Evolutionary conservation across 2,113 vertebrate species (phyloP).

Genomic region (Melierax canorus): DNA sequence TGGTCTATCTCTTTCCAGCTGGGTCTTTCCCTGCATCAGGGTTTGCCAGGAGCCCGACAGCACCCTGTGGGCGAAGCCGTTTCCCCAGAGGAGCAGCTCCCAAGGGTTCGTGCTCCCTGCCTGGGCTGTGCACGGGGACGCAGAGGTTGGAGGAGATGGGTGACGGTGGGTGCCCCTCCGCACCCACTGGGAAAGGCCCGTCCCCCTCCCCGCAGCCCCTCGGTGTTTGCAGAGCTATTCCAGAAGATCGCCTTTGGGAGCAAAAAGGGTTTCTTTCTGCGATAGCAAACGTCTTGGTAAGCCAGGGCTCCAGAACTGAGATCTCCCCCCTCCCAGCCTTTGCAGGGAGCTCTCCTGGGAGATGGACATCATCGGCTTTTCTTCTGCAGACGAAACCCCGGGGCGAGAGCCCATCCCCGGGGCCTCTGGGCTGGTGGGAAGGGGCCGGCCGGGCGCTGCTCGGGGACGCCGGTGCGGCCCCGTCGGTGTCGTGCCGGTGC

Average conservation of each 20-base stretch:
- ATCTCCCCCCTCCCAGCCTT: background rate
- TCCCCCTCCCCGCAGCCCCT: background rate
- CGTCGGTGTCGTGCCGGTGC: constrained; percentile 16
- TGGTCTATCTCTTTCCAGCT: background rate
- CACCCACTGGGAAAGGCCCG: accelerated
- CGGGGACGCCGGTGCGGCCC: background rate
- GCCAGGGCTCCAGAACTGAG: background rate
- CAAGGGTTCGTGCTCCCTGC: background rate
- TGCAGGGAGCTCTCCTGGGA: background rate
- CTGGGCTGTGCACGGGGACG: background rate
- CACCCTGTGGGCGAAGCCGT: accelerated
- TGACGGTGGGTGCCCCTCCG: background rate
- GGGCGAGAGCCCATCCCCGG: too few relatives aligned
- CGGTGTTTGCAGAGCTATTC: background rate
- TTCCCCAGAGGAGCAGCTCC: background rate
- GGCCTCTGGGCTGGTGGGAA: background rate
- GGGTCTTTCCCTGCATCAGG: background rate
- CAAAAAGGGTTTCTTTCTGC: background rate
- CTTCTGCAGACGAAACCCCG: background rate
- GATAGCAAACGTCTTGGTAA: background rate
- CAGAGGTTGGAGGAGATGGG: background rate
- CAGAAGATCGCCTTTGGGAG: background rate
- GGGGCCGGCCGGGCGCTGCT: background rate
- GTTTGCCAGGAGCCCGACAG: background rate
- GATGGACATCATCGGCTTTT: accelerated